phyloP scores from a whole-genome alignment of 2,113 vertebrate species.

The Hiodon alosoides region DNA sequence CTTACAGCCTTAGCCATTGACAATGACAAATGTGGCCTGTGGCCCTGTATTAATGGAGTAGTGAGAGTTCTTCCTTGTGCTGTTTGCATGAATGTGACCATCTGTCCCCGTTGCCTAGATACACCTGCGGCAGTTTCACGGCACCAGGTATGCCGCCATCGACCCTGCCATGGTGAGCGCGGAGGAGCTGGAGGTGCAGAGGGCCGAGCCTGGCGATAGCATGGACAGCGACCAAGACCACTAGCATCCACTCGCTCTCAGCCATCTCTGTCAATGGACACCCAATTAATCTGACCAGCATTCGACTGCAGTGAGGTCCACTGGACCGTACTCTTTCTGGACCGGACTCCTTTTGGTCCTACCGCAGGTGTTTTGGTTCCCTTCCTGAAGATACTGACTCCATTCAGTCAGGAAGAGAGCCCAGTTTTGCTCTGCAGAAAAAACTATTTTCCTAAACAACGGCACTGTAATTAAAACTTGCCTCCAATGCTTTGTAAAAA shows the following conservation, averaged over 20 bases:
- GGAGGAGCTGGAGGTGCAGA: constrained; percentile 87
- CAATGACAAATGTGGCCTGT: too few relatives aligned
- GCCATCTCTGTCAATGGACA: not conserved
- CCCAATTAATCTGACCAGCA: not conserved
- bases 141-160: constrained; percentile 86
- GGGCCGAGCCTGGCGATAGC: constrained; percentile 52
- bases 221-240: constrained; percentile 52
- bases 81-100: not conserved
- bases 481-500: constrained; percentile 30
- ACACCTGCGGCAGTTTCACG: constrained; percentile 90
- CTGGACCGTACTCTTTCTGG: not conserved
- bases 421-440: constrained; percentile 55
- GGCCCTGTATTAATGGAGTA: too few relatives aligned
- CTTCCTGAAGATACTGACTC: constrained; percentile 16
- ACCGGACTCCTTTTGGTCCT: not conserved
- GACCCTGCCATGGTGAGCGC: constrained; percentile 84
- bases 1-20: not conserved
- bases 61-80: too few relatives aligned
- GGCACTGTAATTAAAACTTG: constrained; percentile 42
- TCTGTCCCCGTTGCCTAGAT: constrained; percentile 61
- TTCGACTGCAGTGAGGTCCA: not conserved
- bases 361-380: constrained; percentile 30
- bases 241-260: constrained; percentile 41
- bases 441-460: constrained; percentile 58
- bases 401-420: constrained; percentile 34